Base-by-base conservation (phyloP, 2,113 vertebrate genomes). In the Ceyx margarethae region DNA sequence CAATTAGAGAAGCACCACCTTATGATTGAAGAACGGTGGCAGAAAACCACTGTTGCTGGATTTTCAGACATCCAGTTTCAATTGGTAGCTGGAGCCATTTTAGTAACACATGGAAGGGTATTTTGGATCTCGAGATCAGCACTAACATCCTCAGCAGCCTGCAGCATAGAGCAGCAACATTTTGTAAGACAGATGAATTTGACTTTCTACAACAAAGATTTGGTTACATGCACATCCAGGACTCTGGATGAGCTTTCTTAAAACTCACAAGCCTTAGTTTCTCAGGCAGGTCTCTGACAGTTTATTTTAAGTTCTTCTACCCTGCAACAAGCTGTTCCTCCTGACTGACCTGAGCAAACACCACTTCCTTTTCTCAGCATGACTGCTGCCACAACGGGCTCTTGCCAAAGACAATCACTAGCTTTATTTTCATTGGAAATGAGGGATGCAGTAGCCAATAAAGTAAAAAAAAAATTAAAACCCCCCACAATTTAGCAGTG, bases 381-480 rank as follows among this genome's bases (percentile, higher is more conserved):
- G 0, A 61, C 1, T 13, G 6, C 21, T 57, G 75, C 37, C 42
- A 35, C 21, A 20, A 31, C 2, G 0, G 20, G 26, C 19, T 69
- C 51, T 37, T 50, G 57, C 31, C 33, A n/a, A 40, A 77, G 85
- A 33, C 21, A 90, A 74, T 42, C 28, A 51, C 72, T 33, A n/a
- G 35, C 37, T 87, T 87, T 82, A 40, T 69, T 91, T 81, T 79
- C 45, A 80, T 25, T 76, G 72, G 68, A 76, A 93, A 80, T 46
- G 8, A 87, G 65, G 42, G 58, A 73, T 76, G 26, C 71, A 48
- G 62, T 20, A 68, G n/a, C 54, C 71, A 88, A 31, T 64, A 29
- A 71, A 71, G 33, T 79, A 11, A 71, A 87, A 62, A 89, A 64
- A 5, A 62, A 33, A 79, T 37, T 37, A 37, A 37, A 37, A 37